Base-by-base conservation (phyloP, 2,888 invertebrate genomes). In the Aporophyla nigra region DNA sequence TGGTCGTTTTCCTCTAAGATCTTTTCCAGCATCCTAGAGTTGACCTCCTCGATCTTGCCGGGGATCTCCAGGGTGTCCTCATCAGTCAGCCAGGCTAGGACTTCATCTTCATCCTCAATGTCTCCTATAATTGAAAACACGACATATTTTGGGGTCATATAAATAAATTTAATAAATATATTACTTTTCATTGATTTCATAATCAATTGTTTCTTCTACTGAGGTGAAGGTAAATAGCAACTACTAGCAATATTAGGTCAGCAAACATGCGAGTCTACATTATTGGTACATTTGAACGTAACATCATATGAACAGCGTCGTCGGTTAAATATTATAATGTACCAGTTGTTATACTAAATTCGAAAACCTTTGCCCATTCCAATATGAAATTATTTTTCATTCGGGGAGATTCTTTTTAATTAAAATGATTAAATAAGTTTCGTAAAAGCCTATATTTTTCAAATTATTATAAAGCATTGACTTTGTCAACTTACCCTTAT, bases 1-100 rank as follows among this genome's bases (percentile, higher is more conserved):
- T 98, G 98, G 88, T 99, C 98, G 87, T 98, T 98, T 93, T 98
- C 98, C 80, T 98, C 97, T 82, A 99, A 97, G 86, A 99, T 98
- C 92, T 99, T 99, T 90, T 99, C 99, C 92, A 99, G 95, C 99
- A 99, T 99, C 92, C 97, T 98, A 1, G 97, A 97, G 91, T 99
- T 99, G 56, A 99, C 99, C 95, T 99, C 99, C 93, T 99, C 99
- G 89, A 99, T 99, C 93, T 98, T 98, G 77, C 99, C 99, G 12
- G 99, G 99, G 90, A 99, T 98, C 94, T 99, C 98, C 16, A 99
- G 95, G 9, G 99, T 99, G 84, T 99, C 97, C 92, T 99, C 99
- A 91, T 99, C 99, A 0, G 99, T 99, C 61, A 99, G 96, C 99
- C 99, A 99, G 0, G 98, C 98, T 46, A 99, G 93, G 0, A 99